A percentile compares a stretch with the other conserved stretches of the same genome.
phyloP scores from a whole-genome alignment of 2,888 invertebrate genomes.

The Drosophila sordidula region DNA sequence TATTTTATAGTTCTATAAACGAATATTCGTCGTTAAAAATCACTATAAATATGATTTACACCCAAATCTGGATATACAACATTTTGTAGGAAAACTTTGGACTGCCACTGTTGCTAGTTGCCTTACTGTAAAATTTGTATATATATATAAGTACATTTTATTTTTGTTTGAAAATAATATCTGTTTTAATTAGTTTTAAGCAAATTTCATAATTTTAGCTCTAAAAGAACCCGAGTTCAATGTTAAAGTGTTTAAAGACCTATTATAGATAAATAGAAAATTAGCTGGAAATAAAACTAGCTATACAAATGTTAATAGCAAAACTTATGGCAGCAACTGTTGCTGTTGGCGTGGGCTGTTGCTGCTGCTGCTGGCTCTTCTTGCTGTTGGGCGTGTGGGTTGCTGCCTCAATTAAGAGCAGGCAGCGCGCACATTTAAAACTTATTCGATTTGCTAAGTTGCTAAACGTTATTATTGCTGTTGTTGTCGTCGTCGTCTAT shows the following conservation, averaged over 20 bases:
- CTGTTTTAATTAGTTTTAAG: background rate
- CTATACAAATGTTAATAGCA: constrained; percentile 40
- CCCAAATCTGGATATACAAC: too few species aligned
- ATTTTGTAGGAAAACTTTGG: too few species aligned
- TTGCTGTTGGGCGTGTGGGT: constrained; percentile 58
- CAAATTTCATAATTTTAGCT: background rate
- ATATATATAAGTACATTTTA: too few species aligned
- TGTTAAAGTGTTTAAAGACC: background rate
- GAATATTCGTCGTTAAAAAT: too few species aligned
- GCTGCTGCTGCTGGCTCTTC: constrained; percentile 31
- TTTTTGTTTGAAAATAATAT: too few species aligned
- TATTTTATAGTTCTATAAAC: too few species aligned
- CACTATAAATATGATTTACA: too few species aligned
- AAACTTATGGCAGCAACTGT: constrained; percentile 61
- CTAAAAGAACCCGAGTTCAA: background rate
- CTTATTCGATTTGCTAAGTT: constrained; percentile 71
- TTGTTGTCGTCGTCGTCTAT: constrained; percentile 54
- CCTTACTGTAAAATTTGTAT: too few species aligned
- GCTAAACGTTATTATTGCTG: constrained; percentile 40
- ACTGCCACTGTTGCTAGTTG: too few species aligned
- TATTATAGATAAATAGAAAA: constrained; percentile 14
- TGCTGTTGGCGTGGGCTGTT: constrained; percentile 63
- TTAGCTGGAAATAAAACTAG: constrained; percentile 22
- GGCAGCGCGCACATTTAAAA: constrained; percentile 56
- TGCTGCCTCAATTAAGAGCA: constrained; percentile 78